A percentile compares a stretch with the other conserved stretches of the same genome.
phyloP scores from a whole-genome alignment of 2,888 invertebrate species.

The Amphipoea lucens region DNA sequence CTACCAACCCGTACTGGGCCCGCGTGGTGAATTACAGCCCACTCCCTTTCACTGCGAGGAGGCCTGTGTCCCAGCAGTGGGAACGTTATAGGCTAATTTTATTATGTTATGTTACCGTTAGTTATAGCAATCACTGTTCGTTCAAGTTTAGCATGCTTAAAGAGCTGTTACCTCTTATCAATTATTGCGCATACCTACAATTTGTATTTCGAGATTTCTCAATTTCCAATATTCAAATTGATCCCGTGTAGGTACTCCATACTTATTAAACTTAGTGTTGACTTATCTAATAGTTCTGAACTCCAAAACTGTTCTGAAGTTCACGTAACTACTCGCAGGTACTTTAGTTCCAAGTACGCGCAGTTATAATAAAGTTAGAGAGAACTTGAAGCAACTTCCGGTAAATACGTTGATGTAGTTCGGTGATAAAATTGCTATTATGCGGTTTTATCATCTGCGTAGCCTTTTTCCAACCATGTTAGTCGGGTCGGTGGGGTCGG shows the following conservation, averaged over 20 bases:
- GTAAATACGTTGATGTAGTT: conserved; percentile 22
- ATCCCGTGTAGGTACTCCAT: conserved; percentile 8
- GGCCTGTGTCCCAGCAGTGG: too few species aligned
- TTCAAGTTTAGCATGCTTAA: neutral
- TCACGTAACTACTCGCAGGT: conserved; percentile 17
- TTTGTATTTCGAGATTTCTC: neutral
- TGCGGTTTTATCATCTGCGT: neutral
- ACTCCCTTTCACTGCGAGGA: too few species aligned
- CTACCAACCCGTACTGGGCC: too few species aligned
- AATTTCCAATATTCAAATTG: conserved; percentile 3
- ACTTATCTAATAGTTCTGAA: conserved; percentile 35
- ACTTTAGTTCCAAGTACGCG: conserved; percentile 17
- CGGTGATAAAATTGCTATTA: conserved; percentile 7
- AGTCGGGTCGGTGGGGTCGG: neutral
- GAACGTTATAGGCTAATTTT: too few species aligned
- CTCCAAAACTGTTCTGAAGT: conserved; percentile 24
- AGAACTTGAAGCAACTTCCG: conserved; percentile 30
- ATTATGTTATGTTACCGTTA: too few species aligned
- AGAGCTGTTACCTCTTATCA: neutral
- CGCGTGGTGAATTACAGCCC: too few species aligned
- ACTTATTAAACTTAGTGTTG: conserved; percentile 45
- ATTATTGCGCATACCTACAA: neutral
- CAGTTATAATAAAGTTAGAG: conserved; percentile 29
- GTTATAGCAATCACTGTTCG: neutral
- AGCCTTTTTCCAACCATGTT: neutral